phyloP scores from a whole-genome alignment of 2,888 invertebrate species.

The Phyllotreta striolata region DNA sequence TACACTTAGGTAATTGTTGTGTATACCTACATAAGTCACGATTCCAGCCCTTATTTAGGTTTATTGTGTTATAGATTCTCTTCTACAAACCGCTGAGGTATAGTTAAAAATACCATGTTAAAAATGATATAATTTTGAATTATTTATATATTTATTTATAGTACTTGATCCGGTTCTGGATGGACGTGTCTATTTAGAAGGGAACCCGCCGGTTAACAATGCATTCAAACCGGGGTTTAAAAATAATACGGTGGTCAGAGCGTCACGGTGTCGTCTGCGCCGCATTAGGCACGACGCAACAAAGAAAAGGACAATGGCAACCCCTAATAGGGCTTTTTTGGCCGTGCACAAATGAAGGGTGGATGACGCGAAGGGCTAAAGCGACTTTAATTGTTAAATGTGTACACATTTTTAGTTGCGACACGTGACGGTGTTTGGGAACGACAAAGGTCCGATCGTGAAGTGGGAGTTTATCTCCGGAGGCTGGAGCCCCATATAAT shows the following conservation, averaged over 20 bases:
- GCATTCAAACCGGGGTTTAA: slow-evolving; percentile 46
- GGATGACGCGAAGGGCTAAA: slow-evolving; percentile 48
- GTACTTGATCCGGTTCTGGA: slow-evolving; percentile 8
- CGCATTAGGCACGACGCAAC: slow-evolving; percentile 45
- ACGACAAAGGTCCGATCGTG: slow-evolving; percentile 36
- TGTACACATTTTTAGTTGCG: slow-evolving; percentile 49
- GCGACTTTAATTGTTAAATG: slow-evolving; percentile 55
- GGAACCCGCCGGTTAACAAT: slow-evolving; percentile 42
- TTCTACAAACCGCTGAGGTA: not conserved
- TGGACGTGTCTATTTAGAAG: slow-evolving; percentile 40
- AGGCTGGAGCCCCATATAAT: slow-evolving; percentile 19
- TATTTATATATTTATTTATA: not conserved
- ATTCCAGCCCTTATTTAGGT: too few species aligned
- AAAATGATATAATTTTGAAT: too few species aligned
- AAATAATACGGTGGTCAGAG: slow-evolving; percentile 50
- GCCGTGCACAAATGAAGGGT: slow-evolving; percentile 45
- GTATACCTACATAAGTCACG: too few species aligned
- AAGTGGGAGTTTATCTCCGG: slow-evolving; percentile 34
- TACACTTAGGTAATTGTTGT: too few species aligned
- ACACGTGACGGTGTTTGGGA: slow-evolving; percentile 52
- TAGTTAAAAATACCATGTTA: not conserved
- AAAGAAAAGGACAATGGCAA: slow-evolving; percentile 44
- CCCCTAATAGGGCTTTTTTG: slow-evolving; percentile 45
- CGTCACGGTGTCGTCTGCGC: slow-evolving; percentile 47
- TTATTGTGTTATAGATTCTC: too few species aligned